phyloP scores from a whole-genome alignment of 2,797 vertebrate genomes.

The Cacajao melanocephalus region DNA sequence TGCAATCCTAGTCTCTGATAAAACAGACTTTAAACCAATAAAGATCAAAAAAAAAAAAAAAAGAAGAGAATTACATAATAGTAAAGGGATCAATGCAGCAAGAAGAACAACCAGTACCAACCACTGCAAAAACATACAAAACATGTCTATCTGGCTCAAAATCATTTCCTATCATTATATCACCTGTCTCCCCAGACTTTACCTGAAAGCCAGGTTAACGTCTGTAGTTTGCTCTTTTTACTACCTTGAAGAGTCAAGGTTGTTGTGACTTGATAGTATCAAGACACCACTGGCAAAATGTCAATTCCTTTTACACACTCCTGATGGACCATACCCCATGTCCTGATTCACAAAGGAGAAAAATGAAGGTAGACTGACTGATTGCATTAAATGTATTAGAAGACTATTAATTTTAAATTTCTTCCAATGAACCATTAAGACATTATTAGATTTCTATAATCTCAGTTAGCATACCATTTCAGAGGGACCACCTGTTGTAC shows the following conservation, averaged over 20 bases:
- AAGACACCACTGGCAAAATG: not conserved
- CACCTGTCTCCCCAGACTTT: not conserved
- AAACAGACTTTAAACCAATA: too few species aligned
- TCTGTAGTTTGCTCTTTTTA: not conserved
- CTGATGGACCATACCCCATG: not conserved
- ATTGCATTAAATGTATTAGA: not conserved
- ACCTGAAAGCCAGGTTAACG: not conserved
- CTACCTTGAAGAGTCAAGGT: not conserved
- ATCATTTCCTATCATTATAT: not conserved
- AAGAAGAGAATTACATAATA: too few species aligned
- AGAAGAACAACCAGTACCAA: too few species aligned
- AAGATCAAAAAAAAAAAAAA: too few species aligned
- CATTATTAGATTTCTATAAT: not conserved
- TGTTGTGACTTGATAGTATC: not conserved
- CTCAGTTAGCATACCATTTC: slow-evolving; percentile 8
- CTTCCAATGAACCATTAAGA: slow-evolving; percentile 32
- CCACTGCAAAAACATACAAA: too few species aligned
- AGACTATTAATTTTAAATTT: slow-evolving; percentile 13
- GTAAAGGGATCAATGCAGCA: too few species aligned
- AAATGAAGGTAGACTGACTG: not conserved
- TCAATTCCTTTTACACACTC: not conserved
- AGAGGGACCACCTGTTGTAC: not conserved
- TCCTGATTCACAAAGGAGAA: not conserved
- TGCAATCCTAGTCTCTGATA: too few species aligned
- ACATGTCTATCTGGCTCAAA: not conserved